phyloP scores from a whole-genome alignment of 2,888 invertebrate species.

The Cerceris rybyensis region DNA sequence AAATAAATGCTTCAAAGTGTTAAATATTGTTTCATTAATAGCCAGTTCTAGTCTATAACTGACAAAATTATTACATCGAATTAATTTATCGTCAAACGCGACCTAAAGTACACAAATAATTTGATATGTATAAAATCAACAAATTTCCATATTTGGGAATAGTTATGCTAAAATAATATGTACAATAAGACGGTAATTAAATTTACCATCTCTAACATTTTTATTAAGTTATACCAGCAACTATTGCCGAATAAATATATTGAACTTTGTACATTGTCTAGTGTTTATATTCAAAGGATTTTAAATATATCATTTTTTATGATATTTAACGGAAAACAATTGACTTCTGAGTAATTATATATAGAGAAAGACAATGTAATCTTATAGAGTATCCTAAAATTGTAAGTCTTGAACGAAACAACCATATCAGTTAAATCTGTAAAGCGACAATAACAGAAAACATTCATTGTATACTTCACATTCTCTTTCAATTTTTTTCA shows the following conservation, averaged over 20 bases:
- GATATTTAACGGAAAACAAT: neutral
- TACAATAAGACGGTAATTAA: neutral
- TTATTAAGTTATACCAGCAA: neutral
- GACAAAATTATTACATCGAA: slow-evolving; percentile 38
- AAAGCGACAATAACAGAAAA: slow-evolving; percentile 3
- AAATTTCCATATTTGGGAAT: neutral
- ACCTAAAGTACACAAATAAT: slow-evolving; percentile 35
- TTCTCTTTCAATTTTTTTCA: slow-evolving; percentile 31
- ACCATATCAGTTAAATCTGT: neutral
- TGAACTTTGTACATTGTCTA: slow-evolving; percentile 39
- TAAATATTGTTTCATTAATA: slow-evolving; percentile 30
- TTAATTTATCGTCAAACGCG: slow-evolving; percentile 37
- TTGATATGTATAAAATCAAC: slow-evolving; percentile 22
- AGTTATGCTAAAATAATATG: neutral
- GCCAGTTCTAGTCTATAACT: slow-evolving; percentile 47
- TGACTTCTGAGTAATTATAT: neutral
- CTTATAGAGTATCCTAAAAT: too few species aligned
- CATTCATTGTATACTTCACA: slow-evolving; percentile 26
- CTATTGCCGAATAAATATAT: slow-evolving; percentile 46
- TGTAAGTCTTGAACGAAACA: neutral
- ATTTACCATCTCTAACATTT: slow-evolving; percentile 4
- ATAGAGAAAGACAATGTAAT: neutral
- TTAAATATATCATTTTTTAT: neutral
- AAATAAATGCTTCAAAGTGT: slow-evolving; percentile 40
- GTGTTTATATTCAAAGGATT: neutral